Percentiles rank a stretch among this genome's conserved stretches.
phyloP scores from a whole-genome alignment of 2,888 invertebrate genomes.

The Drosophila multiciliata region DNA sequence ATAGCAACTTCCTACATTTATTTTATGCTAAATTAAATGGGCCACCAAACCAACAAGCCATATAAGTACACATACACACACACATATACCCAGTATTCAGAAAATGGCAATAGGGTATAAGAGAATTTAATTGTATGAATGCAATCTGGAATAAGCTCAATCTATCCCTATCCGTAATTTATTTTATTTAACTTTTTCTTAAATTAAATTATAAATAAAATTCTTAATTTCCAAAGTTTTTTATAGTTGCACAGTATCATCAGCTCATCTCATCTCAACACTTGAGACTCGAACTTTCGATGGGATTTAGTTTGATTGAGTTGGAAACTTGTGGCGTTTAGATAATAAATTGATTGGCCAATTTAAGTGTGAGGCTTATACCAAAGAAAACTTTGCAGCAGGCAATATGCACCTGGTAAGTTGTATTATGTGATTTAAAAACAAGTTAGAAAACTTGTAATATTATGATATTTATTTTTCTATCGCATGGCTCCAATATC shows the following conservation, averaged over 20 bases:
- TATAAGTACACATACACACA: conserved; percentile 6
- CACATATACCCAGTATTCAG: conserved; percentile 11
- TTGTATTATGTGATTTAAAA: background rate
- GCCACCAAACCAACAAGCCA: conserved; percentile 26
- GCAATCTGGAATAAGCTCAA: background rate
- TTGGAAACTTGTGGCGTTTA: conserved; percentile 40
- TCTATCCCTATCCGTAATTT: background rate
- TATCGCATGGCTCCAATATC: background rate
- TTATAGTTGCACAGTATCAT: background rate
- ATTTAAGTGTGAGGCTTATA: conserved; percentile 29
- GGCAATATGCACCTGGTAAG: background rate
- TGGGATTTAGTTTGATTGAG: conserved; percentile 29
- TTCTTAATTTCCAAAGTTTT: background rate
- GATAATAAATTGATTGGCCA: conserved; percentile 57
- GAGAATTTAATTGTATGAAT: background rate
- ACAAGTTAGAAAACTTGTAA: background rate
- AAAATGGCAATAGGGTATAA: background rate
- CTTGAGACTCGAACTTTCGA: conserved; percentile 13
- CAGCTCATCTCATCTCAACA: background rate
- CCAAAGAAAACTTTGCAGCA: conserved; percentile 14
- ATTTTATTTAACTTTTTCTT: background rate
- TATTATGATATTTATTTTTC: background rate
- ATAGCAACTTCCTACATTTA: conserved; percentile 61
- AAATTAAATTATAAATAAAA: background rate
- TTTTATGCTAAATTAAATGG: conserved; percentile 78